Conservation (phyloP, 2,888 invertebrate genomes). For the Salpingus planirostris region DNA sequence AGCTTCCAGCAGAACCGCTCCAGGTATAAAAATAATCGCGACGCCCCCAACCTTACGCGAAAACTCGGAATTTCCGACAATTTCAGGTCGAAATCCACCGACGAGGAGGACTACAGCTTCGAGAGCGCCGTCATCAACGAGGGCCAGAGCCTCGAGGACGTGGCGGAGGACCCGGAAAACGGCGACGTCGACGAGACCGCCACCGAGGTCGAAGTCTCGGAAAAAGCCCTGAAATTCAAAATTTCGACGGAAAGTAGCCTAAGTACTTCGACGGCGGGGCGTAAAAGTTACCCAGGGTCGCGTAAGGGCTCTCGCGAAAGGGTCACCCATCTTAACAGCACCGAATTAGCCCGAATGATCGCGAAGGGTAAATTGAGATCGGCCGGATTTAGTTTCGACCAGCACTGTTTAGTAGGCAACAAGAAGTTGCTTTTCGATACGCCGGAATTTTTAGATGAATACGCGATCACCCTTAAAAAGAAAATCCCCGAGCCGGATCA, state of each 20-base stretch:
- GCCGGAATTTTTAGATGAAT: conserved; percentile 38
- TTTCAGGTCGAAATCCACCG: conserved; percentile 43
- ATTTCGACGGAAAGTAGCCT: conserved; percentile 58
- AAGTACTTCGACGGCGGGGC: conserved; percentile 43
- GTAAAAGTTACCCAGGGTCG: conserved; percentile 60
- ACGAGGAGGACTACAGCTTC: conserved; percentile 42
- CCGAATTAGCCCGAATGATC: conserved; percentile 43
- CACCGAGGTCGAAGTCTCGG: conserved; percentile 65
- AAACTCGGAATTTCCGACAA: too few relatives aligned
- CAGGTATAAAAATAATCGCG: too few relatives aligned
- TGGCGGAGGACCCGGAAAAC: conserved; percentile 50
- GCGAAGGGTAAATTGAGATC: conserved; percentile 42
- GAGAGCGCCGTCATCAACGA: conserved; percentile 27
- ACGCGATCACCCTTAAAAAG: conserved; percentile 33
- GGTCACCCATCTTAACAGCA: conserved; percentile 37
- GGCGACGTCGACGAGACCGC: conserved; percentile 57
- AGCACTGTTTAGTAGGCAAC: conserved; percentile 30
- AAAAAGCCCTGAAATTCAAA: conserved; percentile 66
- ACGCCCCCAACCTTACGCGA: too few relatives aligned
- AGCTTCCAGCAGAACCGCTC: conserved; percentile 39
- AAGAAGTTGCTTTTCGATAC: conserved; percentile 40
- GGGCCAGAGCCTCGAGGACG: conserved; percentile 42
- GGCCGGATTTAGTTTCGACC: conserved; percentile 36
- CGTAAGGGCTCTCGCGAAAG: conserved; percentile 60
- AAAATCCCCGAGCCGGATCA: conserved; percentile 27